Evolutionary conservation across 64 coral and sea anemone species (phyloP), one percentile per base, ranked within the genome.

Genomic region (Pocillopora damicornis): DNA sequence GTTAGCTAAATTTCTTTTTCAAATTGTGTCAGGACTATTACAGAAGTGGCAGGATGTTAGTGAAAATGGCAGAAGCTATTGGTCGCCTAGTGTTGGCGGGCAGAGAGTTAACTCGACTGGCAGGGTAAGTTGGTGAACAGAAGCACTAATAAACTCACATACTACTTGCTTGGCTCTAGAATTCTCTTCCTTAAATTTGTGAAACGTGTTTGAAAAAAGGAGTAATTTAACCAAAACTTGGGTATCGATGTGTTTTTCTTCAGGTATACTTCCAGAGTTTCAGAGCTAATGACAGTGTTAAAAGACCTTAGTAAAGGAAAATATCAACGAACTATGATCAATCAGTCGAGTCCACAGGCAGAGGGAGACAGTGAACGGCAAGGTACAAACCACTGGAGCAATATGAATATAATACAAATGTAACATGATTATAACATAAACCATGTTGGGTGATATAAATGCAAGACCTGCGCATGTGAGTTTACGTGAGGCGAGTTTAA

Each of bases 31-130:
- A 99, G 97, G 97, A 99, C 82, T 99, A 99, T 59, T 99, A 99
- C 88, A 85, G 88, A 63, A 95, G 90, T 86, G 97, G 97, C 60
- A 83, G 97, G 38, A 99, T 99, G 97, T 89, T 99, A 87, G 97
- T 99, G 38, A 99, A 92, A 86, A 99, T 99, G 97, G 97, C 93
- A 0, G 97, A 99, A 81, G 97, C 97, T 2, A 94, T 99, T 86
- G 97, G 97, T 11, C 80, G 97, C 64, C 75, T 99, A 15, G 97
- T 95, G 17, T 86, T 99, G 61, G 97, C 97, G 15, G 97, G 97
- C 13, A 87, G 96, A 79, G 97, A 99, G 74, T 82, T 99, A 87
- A 91, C 97, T 13, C 88, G 93, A 73, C 90, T 99, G 35, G 97
- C 97, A 13, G 97, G 97, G 97, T 99, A 83, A 90, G 88, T 63